Percentiles rank a stretch among this genome's conserved stretches.
Evolutionary conservation across 2,113 vertebrate species (phyloP).

Genomic region (Pardalotus punctatus): DNA sequence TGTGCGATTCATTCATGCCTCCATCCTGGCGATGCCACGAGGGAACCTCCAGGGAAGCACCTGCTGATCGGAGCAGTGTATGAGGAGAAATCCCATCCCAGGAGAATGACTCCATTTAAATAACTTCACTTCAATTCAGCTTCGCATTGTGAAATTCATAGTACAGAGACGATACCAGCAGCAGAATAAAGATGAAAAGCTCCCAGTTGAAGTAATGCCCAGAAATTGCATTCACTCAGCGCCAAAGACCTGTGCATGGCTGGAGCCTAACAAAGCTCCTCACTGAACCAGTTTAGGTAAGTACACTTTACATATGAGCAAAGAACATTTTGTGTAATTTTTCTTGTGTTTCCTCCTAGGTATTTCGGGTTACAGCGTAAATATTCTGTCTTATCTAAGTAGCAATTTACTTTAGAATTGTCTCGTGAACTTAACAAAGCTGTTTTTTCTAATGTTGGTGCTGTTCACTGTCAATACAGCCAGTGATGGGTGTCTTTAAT

Average conservation of each 20-base stretch:
- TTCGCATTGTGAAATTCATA: background rate
- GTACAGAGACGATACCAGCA: background rate
- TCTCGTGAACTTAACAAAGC: fast-evolving
- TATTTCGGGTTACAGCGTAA: background rate
- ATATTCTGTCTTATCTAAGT: background rate
- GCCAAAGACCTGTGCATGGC: background rate
- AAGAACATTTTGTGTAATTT: background rate
- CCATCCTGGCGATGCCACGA: background rate
- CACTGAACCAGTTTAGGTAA: background rate
- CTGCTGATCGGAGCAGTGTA: fast-evolving
- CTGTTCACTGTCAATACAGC: background rate
- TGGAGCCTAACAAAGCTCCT: background rate
- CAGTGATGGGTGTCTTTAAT: background rate
- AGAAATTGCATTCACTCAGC: background rate
- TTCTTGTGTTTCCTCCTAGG: background rate
- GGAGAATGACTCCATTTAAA: background rate
- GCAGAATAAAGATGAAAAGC: background rate
- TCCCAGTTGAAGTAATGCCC: background rate
- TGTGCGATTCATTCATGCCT: background rate
- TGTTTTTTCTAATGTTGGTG: background rate
- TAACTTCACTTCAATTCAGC: background rate
- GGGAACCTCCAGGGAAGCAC: background rate
- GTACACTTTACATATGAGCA: background rate
- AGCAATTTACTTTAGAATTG: background rate
- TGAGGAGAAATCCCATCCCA: background rate